A percentile compares a stretch with the other conserved stretches of the same genome.
phyloP scores from a whole-genome alignment of 2,113 vertebrate genomes.

The Sylvietta virens region DNA sequence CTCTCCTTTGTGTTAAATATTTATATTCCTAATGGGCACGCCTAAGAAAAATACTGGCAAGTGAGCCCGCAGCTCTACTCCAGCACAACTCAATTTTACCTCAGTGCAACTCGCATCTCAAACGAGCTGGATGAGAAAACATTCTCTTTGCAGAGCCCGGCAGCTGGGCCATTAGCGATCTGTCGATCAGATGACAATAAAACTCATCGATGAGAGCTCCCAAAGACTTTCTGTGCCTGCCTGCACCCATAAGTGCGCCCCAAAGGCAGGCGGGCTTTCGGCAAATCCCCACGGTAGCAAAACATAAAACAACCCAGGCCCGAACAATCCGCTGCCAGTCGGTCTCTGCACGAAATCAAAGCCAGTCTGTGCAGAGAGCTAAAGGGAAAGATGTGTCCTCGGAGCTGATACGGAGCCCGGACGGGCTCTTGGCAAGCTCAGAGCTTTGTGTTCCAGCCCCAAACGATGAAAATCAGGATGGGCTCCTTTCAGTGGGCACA shows the following conservation, averaged over 20 bases:
- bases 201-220: neutral
- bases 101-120: neutral
- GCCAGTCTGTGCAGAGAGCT: neutral
- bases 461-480: neutral
- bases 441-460: neutral
- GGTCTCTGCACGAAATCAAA: neutral
- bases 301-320: neutral
- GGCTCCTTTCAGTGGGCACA: neutral
- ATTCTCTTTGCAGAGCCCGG: neutral
- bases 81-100: neutral
- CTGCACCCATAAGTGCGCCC: fast-evolving
- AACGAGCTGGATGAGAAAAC: neutral
- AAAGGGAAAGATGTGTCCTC: neutral
- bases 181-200: neutral
- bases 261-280: neutral
- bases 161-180: neutral
- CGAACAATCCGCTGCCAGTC: neutral
- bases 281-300: neutral
- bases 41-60: slow-evolving; percentile 36
- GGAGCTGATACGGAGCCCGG: neutral
- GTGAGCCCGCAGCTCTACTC: neutral
- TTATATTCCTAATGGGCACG: neutral
- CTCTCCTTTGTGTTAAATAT: slow-evolving; percentile 37
- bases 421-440: neutral
- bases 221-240: neutral